phyloP scores from a whole-genome alignment of 2,797 vertebrate genomes.

The Micropoecilia bifurca region DNA sequence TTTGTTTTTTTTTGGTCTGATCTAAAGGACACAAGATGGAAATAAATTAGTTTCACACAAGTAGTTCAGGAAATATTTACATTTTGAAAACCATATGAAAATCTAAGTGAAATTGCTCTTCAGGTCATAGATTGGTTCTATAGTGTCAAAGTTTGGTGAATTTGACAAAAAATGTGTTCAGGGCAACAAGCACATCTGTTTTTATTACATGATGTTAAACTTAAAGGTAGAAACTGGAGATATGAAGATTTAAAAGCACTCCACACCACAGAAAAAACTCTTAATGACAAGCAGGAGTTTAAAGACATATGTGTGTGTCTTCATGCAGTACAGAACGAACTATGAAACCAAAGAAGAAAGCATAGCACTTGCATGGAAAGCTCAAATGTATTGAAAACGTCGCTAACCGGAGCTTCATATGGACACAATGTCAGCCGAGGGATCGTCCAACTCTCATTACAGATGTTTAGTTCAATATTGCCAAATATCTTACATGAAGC shows the following conservation, averaged over 20 bases:
- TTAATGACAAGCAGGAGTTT: background rate
- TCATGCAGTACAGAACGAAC: background rate
- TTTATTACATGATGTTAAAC: background rate
- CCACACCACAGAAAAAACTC: background rate
- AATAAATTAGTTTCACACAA: background rate
- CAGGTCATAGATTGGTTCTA: background rate
- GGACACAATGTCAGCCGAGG: background rate
- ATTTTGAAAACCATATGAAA: background rate
- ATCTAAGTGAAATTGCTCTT: background rate
- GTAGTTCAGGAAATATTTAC: background rate
- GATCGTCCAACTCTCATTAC: background rate
- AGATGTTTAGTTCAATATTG: background rate
- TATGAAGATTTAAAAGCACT: background rate
- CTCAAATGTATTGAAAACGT: background rate
- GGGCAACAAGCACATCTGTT: background rate
- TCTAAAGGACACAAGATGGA: conserved; percentile 69
- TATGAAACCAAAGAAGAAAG: background rate
- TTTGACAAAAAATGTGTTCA: background rate
- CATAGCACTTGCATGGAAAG: background rate
- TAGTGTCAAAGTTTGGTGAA: background rate
- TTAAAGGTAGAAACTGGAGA: background rate
- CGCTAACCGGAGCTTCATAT: background rate
- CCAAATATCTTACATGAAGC: background rate
- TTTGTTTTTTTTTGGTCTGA: conserved; percentile 99
- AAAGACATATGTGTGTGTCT: background rate